phyloP scores from a whole-genome alignment of 2,888 invertebrate genomes.

The Tenthredo amoena region DNA sequence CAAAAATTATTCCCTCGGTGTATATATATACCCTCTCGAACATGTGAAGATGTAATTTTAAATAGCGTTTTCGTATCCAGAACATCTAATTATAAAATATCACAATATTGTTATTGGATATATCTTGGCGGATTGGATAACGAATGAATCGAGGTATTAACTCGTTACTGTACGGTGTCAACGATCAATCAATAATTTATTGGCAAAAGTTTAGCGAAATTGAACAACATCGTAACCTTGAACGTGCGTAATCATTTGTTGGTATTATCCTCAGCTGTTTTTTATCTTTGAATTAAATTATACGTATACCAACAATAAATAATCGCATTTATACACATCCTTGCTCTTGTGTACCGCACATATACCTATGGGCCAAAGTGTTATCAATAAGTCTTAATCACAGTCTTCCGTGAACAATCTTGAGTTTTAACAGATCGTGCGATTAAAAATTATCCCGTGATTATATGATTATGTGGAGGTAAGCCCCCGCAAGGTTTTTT shows the following conservation, averaged over 20 bases:
- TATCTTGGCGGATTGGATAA: neutral
- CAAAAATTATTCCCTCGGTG: too few species aligned
- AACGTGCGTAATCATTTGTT: neutral
- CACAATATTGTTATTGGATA: neutral
- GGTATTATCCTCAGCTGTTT: neutral
- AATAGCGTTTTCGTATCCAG: neutral
- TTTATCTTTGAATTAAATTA: neutral
- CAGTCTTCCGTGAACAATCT: neutral
- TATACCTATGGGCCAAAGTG: neutral
- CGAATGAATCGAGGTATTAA: neutral
- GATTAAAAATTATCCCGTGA: neutral
- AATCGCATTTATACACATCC: neutral
- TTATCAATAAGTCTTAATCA: neutral
- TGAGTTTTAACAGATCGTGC: neutral
- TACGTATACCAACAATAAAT: neutral
- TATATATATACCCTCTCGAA: too few species aligned
- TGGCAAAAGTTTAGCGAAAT: conserved; percentile 5
- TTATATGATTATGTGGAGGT: neutral
- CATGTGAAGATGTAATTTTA: neutral
- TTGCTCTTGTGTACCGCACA: neutral
- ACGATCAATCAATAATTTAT: conserved; percentile 6
- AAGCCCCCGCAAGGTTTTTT: neutral
- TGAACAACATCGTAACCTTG: conserved; percentile 15
- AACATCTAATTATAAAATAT: neutral
- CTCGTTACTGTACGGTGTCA: neutral